These are phyloP conservation scores for Drosophila lutescens DNA, from an alignment of 2,888 invertebrate genomes.

Conservation along the genomic window DNA sequence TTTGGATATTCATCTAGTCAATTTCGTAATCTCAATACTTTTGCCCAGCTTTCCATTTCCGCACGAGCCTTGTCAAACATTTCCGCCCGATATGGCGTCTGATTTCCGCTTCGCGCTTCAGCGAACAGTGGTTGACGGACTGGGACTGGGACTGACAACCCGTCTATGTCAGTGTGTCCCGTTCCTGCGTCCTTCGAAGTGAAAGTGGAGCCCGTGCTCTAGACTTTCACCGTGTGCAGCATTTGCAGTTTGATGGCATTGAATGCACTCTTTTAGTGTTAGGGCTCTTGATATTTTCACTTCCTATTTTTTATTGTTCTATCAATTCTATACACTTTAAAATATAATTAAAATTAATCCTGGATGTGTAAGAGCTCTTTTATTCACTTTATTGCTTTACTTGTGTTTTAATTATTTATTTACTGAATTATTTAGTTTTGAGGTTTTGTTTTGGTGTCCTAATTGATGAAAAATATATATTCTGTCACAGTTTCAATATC, in stretches of 20 bases:
- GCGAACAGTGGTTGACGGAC: conserved; percentile 42
- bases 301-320: no score
- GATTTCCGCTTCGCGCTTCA: conserved; percentile 70
- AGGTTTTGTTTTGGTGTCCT: no score
- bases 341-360: no score
- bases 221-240: conserved; percentile 26
- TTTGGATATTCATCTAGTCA: conserved; percentile 18
- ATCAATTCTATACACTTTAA: no score
- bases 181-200: conserved; percentile 61
- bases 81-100: conserved; percentile 72
- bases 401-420: no score
- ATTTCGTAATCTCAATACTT: conserved; percentile 27
- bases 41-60: conserved; percentile 61
- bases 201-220: conserved; percentile 59
- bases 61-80: conserved; percentile 59
- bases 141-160: conserved; percentile 60
- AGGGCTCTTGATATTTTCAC: no score
- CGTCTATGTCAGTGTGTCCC: conserved; percentile 25
- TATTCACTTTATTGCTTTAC: no score
- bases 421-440: no score
- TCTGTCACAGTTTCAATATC: background rate
- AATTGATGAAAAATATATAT: background rate
- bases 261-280: conserved; percentile 5
- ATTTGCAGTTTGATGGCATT: conserved; percentile 31
- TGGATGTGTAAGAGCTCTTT: no score